A percentile compares a stretch with the other conserved stretches of the same genome.
Conservation (phyloP, 2,113 vertebrate species). For the Triplophysa dalaica region DNA sequence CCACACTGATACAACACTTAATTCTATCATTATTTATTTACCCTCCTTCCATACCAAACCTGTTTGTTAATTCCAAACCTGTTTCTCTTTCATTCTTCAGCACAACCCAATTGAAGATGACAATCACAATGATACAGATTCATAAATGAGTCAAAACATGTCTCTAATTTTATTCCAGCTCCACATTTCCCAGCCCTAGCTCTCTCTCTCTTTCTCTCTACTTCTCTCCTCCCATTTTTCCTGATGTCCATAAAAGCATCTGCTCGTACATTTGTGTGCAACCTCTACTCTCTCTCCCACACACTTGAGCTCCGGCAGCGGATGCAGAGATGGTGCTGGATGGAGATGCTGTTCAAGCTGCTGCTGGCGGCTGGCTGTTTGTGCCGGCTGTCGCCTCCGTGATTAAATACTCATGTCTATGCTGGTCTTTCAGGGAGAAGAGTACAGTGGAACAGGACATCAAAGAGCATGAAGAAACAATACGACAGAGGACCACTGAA, state of each 20-base stretch:
- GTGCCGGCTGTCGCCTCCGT: slow-evolving; percentile 81
- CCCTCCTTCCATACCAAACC: too few relatives aligned
- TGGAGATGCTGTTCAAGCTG: slow-evolving; percentile 71
- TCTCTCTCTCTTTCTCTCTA: slow-evolving; percentile 41
- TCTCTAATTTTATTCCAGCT: slow-evolving; percentile 34
- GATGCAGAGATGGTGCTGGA: slow-evolving; percentile 77
- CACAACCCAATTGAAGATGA: too few relatives aligned
- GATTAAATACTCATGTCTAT: slow-evolving; percentile 89
- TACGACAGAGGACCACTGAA: slow-evolving; percentile 87
- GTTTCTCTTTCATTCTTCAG: too few relatives aligned
- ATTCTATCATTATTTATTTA: background rate
- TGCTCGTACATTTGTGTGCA: slow-evolving; percentile 21
- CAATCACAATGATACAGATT: background rate
- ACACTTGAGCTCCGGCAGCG: slow-evolving; percentile 28
- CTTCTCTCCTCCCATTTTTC: slow-evolving; percentile 46
- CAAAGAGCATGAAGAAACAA: slow-evolving; percentile 92
- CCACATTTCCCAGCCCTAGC: slow-evolving; percentile 57
- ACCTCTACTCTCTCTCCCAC: slow-evolving; percentile 10
- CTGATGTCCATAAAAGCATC: slow-evolving; percentile 58
- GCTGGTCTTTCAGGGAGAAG: slow-evolving; percentile 98
- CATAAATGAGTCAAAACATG: background rate
- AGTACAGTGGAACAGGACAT: slow-evolving; percentile 93
- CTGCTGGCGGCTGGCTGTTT: slow-evolving; percentile 75
- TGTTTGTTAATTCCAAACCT: too few relatives aligned
- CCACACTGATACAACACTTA: background rate